Evolutionary conservation across 2,797 vertebrate genomes (phyloP), one percentile per base, ranked within the genome.

Genomic region (Acipenser transmontanus): DNA sequence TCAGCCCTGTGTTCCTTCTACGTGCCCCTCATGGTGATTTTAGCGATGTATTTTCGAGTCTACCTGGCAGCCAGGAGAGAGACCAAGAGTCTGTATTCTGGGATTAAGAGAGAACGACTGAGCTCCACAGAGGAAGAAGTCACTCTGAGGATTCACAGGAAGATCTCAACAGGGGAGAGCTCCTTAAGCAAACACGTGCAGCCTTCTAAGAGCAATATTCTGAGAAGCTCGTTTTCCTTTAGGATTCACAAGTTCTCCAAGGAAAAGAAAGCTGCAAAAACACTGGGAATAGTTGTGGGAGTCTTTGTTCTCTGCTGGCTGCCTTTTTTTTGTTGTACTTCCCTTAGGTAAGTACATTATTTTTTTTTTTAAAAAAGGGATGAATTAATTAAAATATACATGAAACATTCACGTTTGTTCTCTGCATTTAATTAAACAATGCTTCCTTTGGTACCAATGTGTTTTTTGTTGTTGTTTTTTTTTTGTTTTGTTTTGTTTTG

Each of bases 1-100:
- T 92, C 90, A 0, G 86, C 86, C 0, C 67, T 88, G 0, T 88
- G 87, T 6, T 92, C 90, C 9, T 92, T 92, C 75, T 92, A 91
- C 9, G 72, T 89, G 47, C 89, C 89, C 0, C 77, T 92, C 67
- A 77, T 77, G n/a, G 81, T 92, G 76, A 91, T 90, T 74, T 13
- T 61, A 13, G 12, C 17, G 8, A 61, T 61, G 59, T 61, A 4
- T 34, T 61, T 61, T 1, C 17, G 59, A 61, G 59, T 61, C 2
- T 61, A 61, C 8, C 17, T 61, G 17, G 17, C 59, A 8, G 59
- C 59, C 13, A 13, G 59, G 4, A 61, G 13, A 13, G 59, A 34
- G 13, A 61, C 17, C 8, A 61, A 8, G 17, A 61, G 59, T 20
- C 17, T 61, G 59, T 61, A 54, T n/a, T 13, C 59, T n/a, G 59